Percentiles rank a stretch among this genome's conserved stretches.
phyloP scores from a whole-genome alignment of 2,113 vertebrate species.

The Tragelaphus imberbis region DNA sequence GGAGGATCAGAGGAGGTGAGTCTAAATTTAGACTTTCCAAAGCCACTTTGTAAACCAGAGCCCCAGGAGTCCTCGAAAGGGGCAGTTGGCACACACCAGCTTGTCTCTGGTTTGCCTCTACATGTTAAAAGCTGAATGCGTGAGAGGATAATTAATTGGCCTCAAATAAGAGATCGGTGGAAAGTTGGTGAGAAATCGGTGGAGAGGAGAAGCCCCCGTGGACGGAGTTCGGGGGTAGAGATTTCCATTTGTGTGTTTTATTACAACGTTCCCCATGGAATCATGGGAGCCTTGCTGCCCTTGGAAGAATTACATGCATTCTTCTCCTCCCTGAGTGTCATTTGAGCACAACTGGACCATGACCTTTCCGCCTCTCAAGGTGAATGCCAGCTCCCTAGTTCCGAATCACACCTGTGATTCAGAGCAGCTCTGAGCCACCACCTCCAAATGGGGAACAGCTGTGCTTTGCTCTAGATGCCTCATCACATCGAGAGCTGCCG shows the following conservation, averaged over 20 bases:
- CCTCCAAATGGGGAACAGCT: neutral
- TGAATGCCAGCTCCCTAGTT: neutral
- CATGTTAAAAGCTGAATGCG: neutral
- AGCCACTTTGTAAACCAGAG: slow-evolving; percentile 42
- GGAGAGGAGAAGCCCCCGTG: neutral
- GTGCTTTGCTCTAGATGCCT: neutral
- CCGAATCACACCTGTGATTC: neutral
- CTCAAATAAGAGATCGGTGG: neutral
- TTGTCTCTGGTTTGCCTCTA: slow-evolving; percentile 13
- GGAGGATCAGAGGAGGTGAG: slow-evolving; percentile 32
- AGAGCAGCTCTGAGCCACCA: neutral
- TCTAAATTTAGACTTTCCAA: slow-evolving; percentile 63
- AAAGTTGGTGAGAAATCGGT: neutral
- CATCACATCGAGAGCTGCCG: neutral
- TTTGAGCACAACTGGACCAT: neutral
- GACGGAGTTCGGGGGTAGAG: neutral
- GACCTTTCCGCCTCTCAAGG: neutral
- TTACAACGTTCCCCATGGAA: fast-evolving
- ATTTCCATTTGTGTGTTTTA: neutral
- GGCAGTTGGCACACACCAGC: neutral
- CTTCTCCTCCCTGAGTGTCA: neutral
- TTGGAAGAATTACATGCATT: neutral
- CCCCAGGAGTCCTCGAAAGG: slow-evolving; percentile 19
- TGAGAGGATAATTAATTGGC: neutral
- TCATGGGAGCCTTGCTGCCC: neutral